phyloP scores from a whole-genome alignment of 2,797 vertebrate species.

The Pangasius mekongensis region DNA sequence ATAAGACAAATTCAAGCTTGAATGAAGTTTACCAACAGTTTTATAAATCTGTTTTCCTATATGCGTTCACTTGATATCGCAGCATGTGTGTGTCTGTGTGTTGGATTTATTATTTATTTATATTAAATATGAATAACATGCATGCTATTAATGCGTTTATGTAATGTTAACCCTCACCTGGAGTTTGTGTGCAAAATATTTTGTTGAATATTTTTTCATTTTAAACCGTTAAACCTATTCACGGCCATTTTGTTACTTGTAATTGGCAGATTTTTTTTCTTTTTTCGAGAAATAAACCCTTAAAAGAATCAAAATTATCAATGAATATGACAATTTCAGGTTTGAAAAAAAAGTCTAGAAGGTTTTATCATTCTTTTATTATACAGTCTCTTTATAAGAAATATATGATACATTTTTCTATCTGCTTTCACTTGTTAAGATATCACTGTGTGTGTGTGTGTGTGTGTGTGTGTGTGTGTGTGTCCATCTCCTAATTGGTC shows the following conservation, averaged over 20 bases:
- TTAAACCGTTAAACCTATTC: too few relatives aligned
- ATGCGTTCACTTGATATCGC: not conserved
- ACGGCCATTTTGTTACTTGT: not conserved
- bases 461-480: slow-evolving; percentile 25
- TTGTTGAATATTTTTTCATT: too few relatives aligned
- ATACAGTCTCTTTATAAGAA: too few relatives aligned
- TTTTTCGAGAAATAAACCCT: too few relatives aligned
- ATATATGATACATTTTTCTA: not conserved
- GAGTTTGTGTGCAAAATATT: too few relatives aligned
- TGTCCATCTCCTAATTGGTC: slow-evolving; percentile 47
- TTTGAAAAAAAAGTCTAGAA: not conserved
- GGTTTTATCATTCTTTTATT: too few relatives aligned
- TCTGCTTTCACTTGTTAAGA: not conserved
- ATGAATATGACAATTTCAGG: not conserved
- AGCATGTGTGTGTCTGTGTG: not conserved
- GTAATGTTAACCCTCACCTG: too few relatives aligned
- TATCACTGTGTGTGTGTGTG: not conserved
- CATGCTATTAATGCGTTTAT: too few relatives aligned
- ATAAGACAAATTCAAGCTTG: not conserved
- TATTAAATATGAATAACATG: too few relatives aligned
- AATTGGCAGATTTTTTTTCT: too few relatives aligned
- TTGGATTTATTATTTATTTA: too few relatives aligned
- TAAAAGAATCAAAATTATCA: not conserved
- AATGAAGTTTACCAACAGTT: too few relatives aligned
- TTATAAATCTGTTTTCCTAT: not conserved